A percentile compares a stretch with the other conserved stretches of the same genome.
phyloP scores from a whole-genome alignment of 2,888 invertebrate species.

The Epirrita christyi region DNA sequence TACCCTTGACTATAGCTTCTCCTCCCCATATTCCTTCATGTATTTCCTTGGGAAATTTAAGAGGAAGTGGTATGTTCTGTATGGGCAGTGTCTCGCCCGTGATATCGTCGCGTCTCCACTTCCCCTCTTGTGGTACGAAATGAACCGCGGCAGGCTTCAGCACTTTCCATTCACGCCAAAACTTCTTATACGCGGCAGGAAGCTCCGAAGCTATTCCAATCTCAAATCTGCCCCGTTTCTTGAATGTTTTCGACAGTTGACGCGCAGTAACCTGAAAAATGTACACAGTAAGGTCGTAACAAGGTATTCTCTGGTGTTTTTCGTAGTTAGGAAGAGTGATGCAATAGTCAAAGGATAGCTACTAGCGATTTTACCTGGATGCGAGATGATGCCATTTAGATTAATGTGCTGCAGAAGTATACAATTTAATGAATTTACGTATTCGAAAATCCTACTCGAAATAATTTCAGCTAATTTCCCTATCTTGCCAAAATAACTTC shows the following conservation, averaged over 20 bases:
- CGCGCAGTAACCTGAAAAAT: slow-evolving; percentile 74
- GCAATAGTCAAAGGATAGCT: slow-evolving; percentile 36
- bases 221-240: slow-evolving; percentile 84
- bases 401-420: slow-evolving; percentile 45
- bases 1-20: slow-evolving; percentile 94
- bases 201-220: slow-evolving; percentile 88
- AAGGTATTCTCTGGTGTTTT: slow-evolving; percentile 32
- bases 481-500: slow-evolving; percentile 14
- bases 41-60: slow-evolving; percentile 91
- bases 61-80: slow-evolving; percentile 90
- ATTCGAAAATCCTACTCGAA: slow-evolving; percentile 25
- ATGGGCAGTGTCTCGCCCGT: slow-evolving; percentile 90
- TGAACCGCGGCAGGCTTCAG: slow-evolving; percentile 86
- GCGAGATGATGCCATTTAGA: slow-evolving; percentile 75
- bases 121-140: slow-evolving; percentile 89
- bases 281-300: slow-evolving; percentile 50
- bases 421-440: slow-evolving; percentile 32
- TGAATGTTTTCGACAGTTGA: slow-evolving; percentile 78
- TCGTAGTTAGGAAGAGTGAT: slow-evolving; percentile 19
- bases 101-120: slow-evolving; percentile 89
- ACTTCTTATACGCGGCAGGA: slow-evolving; percentile 93
- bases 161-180: slow-evolving; percentile 93
- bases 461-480: slow-evolving; percentile 22
- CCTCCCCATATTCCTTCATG: slow-evolving; percentile 98
- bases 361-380: slow-evolving; percentile 56